Percentiles rank a stretch among this genome's conserved stretches.
phyloP scores from a whole-genome alignment of 2,797 vertebrate species.

The Sarcophilus harrisii region DNA sequence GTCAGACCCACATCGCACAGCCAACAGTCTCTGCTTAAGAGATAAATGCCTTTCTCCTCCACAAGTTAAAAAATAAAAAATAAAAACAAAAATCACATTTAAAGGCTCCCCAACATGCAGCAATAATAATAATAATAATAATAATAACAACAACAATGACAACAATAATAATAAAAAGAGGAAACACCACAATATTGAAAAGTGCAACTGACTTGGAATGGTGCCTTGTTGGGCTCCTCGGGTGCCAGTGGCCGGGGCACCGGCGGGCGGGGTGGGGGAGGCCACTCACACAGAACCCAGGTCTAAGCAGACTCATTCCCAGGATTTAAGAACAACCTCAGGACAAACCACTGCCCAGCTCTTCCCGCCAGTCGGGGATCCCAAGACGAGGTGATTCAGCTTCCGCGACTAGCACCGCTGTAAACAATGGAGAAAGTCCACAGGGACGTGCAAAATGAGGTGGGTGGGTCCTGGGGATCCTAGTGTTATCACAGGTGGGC shows the following conservation, averaged over 20 bases:
- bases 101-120: slow-evolving; percentile 80
- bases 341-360: slow-evolving; percentile 69
- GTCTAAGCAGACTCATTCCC: slow-evolving; percentile 72
- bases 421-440: slow-evolving; percentile 78
- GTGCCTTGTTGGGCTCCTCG: slow-evolving; percentile 79
- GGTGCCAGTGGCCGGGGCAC: slow-evolving; percentile 78
- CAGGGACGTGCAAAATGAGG: slow-evolving; percentile 78
- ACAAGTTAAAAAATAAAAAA: slow-evolving; percentile 59
- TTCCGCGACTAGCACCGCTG: slow-evolving; percentile 80
- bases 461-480: slow-evolving; percentile 74
- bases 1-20: slow-evolving; percentile 44
- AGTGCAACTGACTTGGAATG: slow-evolving; percentile 82
- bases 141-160: slow-evolving; percentile 62
- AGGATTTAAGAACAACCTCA: slow-evolving; percentile 68
- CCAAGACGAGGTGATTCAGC: slow-evolving; percentile 43
- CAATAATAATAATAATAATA: slow-evolving; percentile 63
- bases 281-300: slow-evolving; percentile 39
- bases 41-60: slow-evolving; percentile 62
- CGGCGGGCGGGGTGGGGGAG: background rate
- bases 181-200: slow-evolving; percentile 79
- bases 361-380: slow-evolving; percentile 70
- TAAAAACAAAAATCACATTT: slow-evolving; percentile 69
- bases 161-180: slow-evolving; percentile 68
- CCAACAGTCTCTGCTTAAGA: slow-evolving; percentile 57
- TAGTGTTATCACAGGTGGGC: slow-evolving; percentile 70